Conservation (phyloP, 2,113 vertebrate species). For the Lepus europaeus region DNA sequence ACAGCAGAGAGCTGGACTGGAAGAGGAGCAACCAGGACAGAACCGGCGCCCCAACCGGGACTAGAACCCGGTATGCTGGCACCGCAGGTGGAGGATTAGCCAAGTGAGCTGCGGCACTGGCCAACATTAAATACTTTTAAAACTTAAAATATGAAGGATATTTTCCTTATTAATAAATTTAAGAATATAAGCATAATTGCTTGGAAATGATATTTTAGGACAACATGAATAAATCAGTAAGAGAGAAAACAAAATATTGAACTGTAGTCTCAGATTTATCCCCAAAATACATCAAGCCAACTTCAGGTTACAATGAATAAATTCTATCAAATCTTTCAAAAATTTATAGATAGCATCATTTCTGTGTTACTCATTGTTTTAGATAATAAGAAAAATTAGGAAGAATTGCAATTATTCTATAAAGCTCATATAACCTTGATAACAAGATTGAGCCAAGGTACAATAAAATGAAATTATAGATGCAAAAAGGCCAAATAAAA, state of each 20-base stretch:
- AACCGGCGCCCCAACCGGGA: too few species aligned
- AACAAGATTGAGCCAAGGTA: not conserved
- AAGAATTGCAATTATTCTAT: slow-evolving; percentile 18
- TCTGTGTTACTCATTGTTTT: not conserved
- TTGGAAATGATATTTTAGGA: not conserved
- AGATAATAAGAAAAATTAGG: not conserved
- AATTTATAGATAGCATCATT: not conserved
- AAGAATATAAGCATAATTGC: not conserved
- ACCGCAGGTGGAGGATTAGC: too few species aligned
- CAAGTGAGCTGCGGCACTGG: too few species aligned
- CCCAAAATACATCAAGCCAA: not conserved
- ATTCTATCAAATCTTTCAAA: not conserved
- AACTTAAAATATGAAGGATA: slow-evolving; percentile 1
- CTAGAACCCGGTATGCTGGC: too few species aligned
- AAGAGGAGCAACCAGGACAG: too few species aligned
- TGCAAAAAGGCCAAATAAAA: not conserved
- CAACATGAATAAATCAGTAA: slow-evolving; percentile 12
- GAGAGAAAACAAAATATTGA: not conserved
- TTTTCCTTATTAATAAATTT: not conserved
- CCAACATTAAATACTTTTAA: too few species aligned
- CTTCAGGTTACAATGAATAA: not conserved
- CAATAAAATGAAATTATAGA: not conserved
- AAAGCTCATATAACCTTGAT: not conserved
- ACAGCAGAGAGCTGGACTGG: too few species aligned
- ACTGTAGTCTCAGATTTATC: slow-evolving; percentile 10